Conservation (phyloP, 1,140 invertebrate genomes). For the Drosophila bocki region DNA sequence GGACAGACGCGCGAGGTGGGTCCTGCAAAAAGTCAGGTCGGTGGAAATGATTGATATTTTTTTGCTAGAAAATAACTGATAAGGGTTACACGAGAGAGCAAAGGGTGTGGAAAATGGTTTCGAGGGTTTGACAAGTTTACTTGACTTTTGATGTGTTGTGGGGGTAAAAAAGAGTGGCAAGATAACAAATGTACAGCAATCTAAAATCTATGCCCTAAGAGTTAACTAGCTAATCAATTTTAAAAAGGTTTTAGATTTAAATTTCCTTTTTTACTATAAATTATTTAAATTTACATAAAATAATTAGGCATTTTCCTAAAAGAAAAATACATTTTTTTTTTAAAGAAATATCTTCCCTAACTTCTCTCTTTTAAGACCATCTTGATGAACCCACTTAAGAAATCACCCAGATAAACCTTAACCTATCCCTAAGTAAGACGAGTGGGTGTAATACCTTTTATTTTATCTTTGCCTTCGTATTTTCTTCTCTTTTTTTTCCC, state of each 20-base stretch:
- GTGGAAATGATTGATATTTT: constrained; percentile 59
- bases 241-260: not conserved
- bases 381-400: constrained; percentile 18
- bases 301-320: not conserved
- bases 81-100: constrained; percentile 24
- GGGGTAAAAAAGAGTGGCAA: not conserved
- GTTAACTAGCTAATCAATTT: not conserved
- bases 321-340: not conserved
- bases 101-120: constrained; percentile 17
- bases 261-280: not conserved
- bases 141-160: constrained; percentile 18
- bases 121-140: constrained; percentile 39
- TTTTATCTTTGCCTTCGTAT: not conserved
- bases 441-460: constrained; percentile 8
- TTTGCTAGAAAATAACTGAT: constrained; percentile 28
- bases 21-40: constrained; percentile 32
- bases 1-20: not conserved
- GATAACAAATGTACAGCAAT: constrained; percentile 16
- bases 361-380: not conserved
- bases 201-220: not conserved
- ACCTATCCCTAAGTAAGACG: constrained; percentile 26
- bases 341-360: not conserved
- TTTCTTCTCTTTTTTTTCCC: not conserved
- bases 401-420: constrained; percentile 11
- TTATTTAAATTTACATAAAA: not conserved